These are phyloP conservation scores for Hippocampus barbouri DNA, from an alignment of 2,113 vertebrate species.

Conservation along the genomic window DNA sequence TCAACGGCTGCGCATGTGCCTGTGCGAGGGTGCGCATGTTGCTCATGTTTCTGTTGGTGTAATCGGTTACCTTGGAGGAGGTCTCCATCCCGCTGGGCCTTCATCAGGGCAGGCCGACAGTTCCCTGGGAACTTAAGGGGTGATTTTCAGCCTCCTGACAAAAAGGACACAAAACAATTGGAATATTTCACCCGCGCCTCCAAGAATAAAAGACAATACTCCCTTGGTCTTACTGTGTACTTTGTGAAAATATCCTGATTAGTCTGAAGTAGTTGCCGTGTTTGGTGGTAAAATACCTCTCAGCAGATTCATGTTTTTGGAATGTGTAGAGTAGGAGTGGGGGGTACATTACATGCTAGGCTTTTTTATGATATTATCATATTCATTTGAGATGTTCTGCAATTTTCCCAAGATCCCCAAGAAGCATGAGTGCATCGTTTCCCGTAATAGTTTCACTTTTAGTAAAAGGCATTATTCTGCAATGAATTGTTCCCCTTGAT, in stretches of 20 bases:
- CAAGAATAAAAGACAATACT: neutral
- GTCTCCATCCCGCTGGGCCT: conserved; percentile 54
- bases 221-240: neutral
- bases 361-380: neutral
- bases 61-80: conserved; percentile 62
- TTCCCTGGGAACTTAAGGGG: conserved; percentile 45
- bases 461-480: conserved; percentile 17
- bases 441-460: neutral
- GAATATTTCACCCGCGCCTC: neutral
- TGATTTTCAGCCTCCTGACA: conserved; percentile 46
- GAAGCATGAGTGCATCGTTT: neutral
- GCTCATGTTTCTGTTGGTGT: conserved; percentile 40
- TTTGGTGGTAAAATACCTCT: neutral
- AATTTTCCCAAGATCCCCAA: neutral
- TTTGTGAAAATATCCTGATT: neutral
- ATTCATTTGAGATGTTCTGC: neutral
- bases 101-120: conserved; percentile 58
- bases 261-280: neutral
- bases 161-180: conserved; percentile 15
- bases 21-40: neutral
- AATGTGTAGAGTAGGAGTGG: neutral
- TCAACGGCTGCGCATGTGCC: neutral
- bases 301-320: neutral
- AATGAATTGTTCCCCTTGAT: neutral
- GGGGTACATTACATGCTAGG: neutral